A percentile compares a stretch with the other conserved stretches of the same genome.
These are phyloP conservation scores for Arrhamphus sclerolepis DNA, from an alignment of 2,797 vertebrate genomes.

Conservation along the genomic window DNA sequence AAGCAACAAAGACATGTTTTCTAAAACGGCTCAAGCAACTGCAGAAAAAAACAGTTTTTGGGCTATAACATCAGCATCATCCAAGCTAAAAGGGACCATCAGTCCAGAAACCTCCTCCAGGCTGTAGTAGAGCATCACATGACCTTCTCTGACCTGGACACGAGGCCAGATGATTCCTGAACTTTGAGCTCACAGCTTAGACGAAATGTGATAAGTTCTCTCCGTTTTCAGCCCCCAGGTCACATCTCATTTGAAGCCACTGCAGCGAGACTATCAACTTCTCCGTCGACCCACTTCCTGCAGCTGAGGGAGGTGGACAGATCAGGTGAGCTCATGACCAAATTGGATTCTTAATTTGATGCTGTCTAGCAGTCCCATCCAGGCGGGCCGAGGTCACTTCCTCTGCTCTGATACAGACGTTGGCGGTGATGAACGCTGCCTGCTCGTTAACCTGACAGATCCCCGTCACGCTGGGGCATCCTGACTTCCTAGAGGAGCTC, in stretches of 20 bases:
- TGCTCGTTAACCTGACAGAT: conserved; percentile 20
- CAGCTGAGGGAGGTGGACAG: background rate
- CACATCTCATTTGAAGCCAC: conserved; percentile 6
- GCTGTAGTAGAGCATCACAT: background rate
- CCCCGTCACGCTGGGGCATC: conserved; percentile 1
- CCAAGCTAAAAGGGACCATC: no score
- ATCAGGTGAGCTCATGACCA: no score
- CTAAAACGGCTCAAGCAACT: no score
- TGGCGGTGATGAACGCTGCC: background rate
- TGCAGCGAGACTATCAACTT: background rate
- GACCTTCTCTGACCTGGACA: background rate
- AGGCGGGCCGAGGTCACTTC: background rate
- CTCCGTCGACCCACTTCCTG: background rate
- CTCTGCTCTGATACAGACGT: conserved; percentile 15
- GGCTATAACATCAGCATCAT: no score
- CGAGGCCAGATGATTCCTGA: conserved; percentile 3
- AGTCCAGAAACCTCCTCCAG: no score
- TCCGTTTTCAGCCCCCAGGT: conserved; percentile 24
- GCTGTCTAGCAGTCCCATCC: background rate
- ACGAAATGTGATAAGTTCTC: conserved; percentile 32
- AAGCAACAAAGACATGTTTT: no score
- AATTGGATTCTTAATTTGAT: conserved; percentile 12
- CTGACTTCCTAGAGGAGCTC: conserved; percentile 17
- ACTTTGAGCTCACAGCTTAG: conserved; percentile 1
- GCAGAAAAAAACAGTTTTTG: no score